These are phyloP conservation scores for Phalera bucephala DNA, from an alignment of 2,888 invertebrate genomes.

Conservation along the genomic window DNA sequence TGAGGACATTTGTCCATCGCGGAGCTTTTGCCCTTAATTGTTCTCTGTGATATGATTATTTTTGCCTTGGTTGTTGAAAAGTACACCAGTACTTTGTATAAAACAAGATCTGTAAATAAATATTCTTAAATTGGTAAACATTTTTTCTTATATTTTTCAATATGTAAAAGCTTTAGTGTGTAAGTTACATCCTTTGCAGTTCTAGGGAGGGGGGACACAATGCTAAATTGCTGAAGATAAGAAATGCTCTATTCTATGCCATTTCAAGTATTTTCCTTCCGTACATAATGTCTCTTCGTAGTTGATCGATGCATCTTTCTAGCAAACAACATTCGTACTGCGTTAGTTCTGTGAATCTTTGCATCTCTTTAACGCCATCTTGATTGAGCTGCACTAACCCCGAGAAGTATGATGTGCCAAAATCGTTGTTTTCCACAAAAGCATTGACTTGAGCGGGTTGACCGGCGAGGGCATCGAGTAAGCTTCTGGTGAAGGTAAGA, in stretches of 20 bases:
- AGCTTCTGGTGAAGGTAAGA: constrained; percentile 80
- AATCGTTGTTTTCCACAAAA: constrained; percentile 64
- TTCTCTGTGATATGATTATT: constrained; percentile 75
- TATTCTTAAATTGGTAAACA: constrained; percentile 53
- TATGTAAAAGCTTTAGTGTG: background rate
- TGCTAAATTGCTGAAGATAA: background rate
- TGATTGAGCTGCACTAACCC: constrained; percentile 50
- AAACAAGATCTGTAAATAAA: constrained; percentile 65
- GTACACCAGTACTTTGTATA: constrained; percentile 46
- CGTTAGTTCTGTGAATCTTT: constrained; percentile 45
- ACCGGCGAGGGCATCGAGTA: constrained; percentile 76
- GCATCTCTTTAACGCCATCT: constrained; percentile 53
- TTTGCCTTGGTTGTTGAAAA: constrained; percentile 51
- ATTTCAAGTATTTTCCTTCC: constrained; percentile 57
- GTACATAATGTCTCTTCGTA: constrained; percentile 51
- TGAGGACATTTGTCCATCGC: constrained; percentile 19
- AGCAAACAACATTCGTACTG: constrained; percentile 53
- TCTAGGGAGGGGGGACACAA: too few relatives aligned
- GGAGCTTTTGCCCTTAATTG: constrained; percentile 43
- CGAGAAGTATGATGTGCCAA: constrained; percentile 60
- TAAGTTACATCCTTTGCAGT: too few relatives aligned
- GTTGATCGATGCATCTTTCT: constrained; percentile 47
- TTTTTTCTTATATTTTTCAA: constrained; percentile 23
- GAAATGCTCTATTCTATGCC: constrained; percentile 12
- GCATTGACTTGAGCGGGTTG: constrained; percentile 44